phyloP scores from a whole-genome alignment of 2,888 invertebrate species.

The Meandrusa payeni region DNA sequence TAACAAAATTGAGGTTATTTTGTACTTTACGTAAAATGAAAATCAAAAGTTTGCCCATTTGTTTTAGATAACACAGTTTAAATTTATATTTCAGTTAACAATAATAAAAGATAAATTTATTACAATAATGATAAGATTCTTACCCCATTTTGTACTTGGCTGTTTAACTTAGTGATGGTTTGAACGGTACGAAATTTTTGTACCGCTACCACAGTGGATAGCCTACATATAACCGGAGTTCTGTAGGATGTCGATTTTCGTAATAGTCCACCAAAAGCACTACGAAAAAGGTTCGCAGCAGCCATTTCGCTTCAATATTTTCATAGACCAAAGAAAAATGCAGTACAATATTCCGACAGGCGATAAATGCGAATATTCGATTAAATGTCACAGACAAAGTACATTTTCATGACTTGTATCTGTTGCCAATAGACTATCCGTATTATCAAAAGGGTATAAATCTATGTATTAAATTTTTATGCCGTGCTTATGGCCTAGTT shows the following conservation, averaged over 20 bases:
- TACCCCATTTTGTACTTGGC: constrained; percentile 60
- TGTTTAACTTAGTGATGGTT: constrained; percentile 44
- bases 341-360: constrained; percentile 24
- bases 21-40: constrained; percentile 8
- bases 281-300: constrained; percentile 69
- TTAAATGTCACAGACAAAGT: constrained; percentile 11
- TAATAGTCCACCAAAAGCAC: constrained; percentile 69
- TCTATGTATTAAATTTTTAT: too few species aligned
- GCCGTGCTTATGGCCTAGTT: too few species aligned
- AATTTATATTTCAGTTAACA: too few species aligned
- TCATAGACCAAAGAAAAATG: constrained; percentile 40
- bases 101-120: constrained; percentile 30
- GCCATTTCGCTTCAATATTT: constrained; percentile 54
- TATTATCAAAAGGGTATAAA: too few species aligned
- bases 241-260: constrained; percentile 61
- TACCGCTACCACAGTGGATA: constrained; percentile 62
- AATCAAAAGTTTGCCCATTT: constrained; percentile 10
- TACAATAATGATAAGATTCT: constrained; percentile 35
- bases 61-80: too few species aligned
- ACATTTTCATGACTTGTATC: too few species aligned
- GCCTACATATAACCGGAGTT: constrained; percentile 66
- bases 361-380: constrained; percentile 1
- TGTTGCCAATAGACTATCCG: too few species aligned
- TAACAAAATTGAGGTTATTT: constrained; percentile 68
- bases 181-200: constrained; percentile 61